Evolutionary conservation across 1,140 invertebrate genomes (phyloP), one percentile per base, ranked within the genome.

Genomic region (Zaprionus gabonicus): DNA sequence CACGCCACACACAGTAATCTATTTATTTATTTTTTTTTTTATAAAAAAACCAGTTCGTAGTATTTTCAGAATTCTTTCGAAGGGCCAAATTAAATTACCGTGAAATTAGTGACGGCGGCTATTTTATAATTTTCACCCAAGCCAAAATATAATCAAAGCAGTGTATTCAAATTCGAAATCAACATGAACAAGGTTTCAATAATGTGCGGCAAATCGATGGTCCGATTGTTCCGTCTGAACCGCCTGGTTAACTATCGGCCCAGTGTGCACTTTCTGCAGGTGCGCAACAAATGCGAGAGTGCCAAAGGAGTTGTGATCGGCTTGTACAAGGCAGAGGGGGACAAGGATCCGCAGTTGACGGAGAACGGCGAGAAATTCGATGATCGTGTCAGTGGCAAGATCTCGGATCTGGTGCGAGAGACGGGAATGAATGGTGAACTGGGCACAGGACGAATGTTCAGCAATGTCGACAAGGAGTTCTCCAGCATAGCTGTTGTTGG

Each of bases 401-500:
- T 93, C 3, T 53, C 41, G 0, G 80, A 91, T 38, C 66, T 93
- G 10, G 66, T 92, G 4, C 74, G 74, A n/a, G 80, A 86, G 5
- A 36, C 80, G 1, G 55, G 76, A 34, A 63, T 91, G 20, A 80
- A 66, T 3, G 80, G 93, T 1, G 70, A 78, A 71, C 82, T 94
- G 84, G 96, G 93, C 59, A 85, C 77, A 82, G 94, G 83, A 60
- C 93, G 93, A 80, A 91, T 94, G 75, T 96, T 93, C 88, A 95
- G 93, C 82, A 96, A 94, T 92, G 84, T 95, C 87, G 95, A 95
- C 76, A 93, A 93, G 12, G 93, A 94, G 44, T 96, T 93, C 83
- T 94, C 93, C 28, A 94, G 93, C 38, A 94, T 97, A 1, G 95
- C 95, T 10, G 94, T 96, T 2, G 95, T 95, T 15, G 95, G 95